Percentiles rank a stretch among this genome's conserved stretches.
These are phyloP conservation scores for Meriones psammophilus DNA, from an alignment of 2,797 vertebrate genomes.

Conservation along the genomic window DNA sequence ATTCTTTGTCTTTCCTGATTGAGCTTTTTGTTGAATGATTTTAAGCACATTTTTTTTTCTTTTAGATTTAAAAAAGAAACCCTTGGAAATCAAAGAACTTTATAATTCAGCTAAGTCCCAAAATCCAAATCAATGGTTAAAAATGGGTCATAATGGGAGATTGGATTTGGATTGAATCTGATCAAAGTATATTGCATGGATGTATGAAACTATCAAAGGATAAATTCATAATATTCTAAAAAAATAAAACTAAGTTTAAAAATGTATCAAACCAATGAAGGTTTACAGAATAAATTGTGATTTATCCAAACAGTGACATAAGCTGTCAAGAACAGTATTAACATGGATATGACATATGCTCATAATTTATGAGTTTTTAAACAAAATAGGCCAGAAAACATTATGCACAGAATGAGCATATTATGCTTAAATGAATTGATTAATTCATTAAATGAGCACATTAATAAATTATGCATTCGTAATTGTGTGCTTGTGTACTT, in stretches of 20 bases:
- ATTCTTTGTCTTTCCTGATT: not conserved
- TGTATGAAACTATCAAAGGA: not conserved
- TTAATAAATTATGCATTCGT: constrained; percentile 25
- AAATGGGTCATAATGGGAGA: not conserved
- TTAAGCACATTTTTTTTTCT: not conserved
- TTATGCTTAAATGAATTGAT: not conserved
- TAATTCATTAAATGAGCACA: not conserved
- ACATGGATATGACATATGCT: too few species aligned
- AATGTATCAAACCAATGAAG: not conserved
- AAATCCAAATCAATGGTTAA: too few species aligned
- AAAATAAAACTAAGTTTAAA: not conserved
- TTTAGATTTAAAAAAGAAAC: not conserved
- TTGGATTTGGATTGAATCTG: not conserved
- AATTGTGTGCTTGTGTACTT: not conserved
- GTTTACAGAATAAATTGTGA: not conserved
- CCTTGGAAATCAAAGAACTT: not conserved
- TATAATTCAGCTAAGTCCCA: not conserved
- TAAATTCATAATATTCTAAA: not conserved
- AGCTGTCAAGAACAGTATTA: not conserved
- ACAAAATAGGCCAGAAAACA: not conserved
- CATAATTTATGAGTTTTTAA: not conserved
- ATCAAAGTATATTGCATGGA: not conserved
- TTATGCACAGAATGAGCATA: not conserved
- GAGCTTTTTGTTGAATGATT: not conserved
- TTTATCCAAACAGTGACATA: not conserved